Evolutionary conservation across 1,140 invertebrate genomes (phyloP).

Genomic region (Drepana arcuata): DNA sequence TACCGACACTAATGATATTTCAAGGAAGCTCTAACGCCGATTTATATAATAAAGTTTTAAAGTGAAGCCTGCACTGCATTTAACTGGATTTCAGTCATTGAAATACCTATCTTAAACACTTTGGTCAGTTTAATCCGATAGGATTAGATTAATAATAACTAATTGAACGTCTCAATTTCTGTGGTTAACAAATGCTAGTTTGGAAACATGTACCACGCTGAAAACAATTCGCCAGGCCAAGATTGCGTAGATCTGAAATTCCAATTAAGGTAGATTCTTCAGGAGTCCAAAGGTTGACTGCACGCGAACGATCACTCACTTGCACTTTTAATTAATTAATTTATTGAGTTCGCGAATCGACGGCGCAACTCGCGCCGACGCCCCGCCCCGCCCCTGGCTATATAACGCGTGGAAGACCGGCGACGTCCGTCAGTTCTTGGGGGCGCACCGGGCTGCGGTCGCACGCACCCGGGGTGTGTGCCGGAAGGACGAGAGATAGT

Average conservation of each 20-base stretch:
- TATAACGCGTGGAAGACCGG: slow-evolving; percentile 46
- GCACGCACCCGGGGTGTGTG: slow-evolving; percentile 40
- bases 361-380: slow-evolving; percentile 63
- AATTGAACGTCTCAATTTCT: no score
- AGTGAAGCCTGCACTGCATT: no score
- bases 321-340: slow-evolving; percentile 73
- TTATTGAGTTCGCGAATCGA: slow-evolving; percentile 67
- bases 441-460: slow-evolving; percentile 42
- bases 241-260: slow-evolving; percentile 40
- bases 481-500: slow-evolving; percentile 48
- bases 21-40: no score
- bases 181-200: not conserved
- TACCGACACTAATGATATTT: no score
- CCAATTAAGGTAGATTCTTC: slow-evolving; percentile 58
- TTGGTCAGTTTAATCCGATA: no score
- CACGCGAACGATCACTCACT: slow-evolving; percentile 65
- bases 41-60: no score
- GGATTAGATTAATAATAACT: no score
- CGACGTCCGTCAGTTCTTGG: slow-evolving; percentile 64
- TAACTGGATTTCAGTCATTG: no score
- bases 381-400: slow-evolving; percentile 52
- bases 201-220: not conserved
- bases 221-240: slow-evolving; percentile 32
- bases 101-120: no score
- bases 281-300: slow-evolving; percentile 48